Conservation (phyloP, 2,888 invertebrate species). For the Eubasilissa splendida region DNA sequence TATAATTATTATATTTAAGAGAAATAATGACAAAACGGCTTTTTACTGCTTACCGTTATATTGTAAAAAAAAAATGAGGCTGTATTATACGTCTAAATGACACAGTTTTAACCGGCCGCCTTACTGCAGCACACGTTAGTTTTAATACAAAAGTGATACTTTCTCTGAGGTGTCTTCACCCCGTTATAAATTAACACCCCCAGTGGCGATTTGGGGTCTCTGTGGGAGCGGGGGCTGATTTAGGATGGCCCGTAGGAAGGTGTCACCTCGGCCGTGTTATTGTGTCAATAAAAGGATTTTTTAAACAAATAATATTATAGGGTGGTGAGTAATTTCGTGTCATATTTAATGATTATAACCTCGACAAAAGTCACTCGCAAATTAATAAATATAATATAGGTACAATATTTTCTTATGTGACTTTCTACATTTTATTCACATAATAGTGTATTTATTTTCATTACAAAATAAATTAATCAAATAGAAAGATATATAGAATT, state of each 20-base stretch:
- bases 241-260: constrained; percentile 19
- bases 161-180: constrained; percentile 9
- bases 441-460: no score
- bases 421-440: no score
- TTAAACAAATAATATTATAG: background rate
- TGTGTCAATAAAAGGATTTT: constrained; percentile 33
- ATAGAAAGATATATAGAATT: no score
- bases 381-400: no score
- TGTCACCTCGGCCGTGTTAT: constrained; percentile 34
- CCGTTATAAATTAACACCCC: constrained; percentile 41
- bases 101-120: no score
- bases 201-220: constrained; percentile 17
- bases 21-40: no score
- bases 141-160: background rate
- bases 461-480: no score
- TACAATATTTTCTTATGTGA: no score
- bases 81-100: background rate
- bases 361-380: no score
- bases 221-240: constrained; percentile 32
- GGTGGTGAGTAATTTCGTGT: background rate
- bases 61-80: background rate
- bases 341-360: background rate
- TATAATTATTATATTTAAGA: no score
- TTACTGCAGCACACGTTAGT: background rate
- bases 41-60: background rate